A percentile compares a stretch with the other conserved stretches of the same genome.
phyloP scores from a whole-genome alignment of 2,888 invertebrate species.

The Scaptomyza cyrtandrae region DNA sequence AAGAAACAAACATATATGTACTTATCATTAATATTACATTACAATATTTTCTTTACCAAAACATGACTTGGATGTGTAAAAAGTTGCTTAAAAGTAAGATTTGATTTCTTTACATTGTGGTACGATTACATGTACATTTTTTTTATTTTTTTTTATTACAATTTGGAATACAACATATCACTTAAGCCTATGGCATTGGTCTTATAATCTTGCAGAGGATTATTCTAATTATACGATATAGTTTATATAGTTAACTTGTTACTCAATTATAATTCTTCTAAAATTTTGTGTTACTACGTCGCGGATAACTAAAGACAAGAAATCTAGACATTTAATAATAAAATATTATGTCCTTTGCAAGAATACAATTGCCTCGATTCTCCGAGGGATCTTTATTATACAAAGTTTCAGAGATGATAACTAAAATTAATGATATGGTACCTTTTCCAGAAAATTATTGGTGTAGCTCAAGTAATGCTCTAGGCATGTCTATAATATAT shows the following conservation, averaged over 20 bases:
- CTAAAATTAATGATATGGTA: slow-evolving; percentile 9
- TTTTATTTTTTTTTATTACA: slow-evolving; percentile 19
- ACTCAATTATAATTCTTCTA: background rate
- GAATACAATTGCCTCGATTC: slow-evolving; percentile 7
- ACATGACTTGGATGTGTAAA: slow-evolving; percentile 42
- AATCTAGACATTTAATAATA: no score
- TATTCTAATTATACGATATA: background rate
- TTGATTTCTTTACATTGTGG: slow-evolving; percentile 9
- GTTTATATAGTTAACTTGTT: slow-evolving; percentile 9
- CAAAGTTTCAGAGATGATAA: slow-evolving; percentile 7
- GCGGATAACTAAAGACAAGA: background rate
- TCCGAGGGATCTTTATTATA: slow-evolving; percentile 9
- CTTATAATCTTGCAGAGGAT: slow-evolving; percentile 27
- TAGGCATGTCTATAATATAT: slow-evolving; percentile 1
- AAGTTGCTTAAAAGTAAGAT: slow-evolving; percentile 27
- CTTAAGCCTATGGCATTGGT: slow-evolving; percentile 41
- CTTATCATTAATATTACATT: slow-evolving; percentile 48
- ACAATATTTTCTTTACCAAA: slow-evolving; percentile 51
- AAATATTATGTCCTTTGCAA: slow-evolving; percentile 12
- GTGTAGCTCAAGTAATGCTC: slow-evolving; percentile 14
- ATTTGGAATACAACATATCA: slow-evolving; percentile 23
- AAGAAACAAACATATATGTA: slow-evolving; percentile 19
- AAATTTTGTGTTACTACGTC: background rate
- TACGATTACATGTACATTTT: background rate
- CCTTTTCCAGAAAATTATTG: background rate